Evolutionary conservation across 2,113 vertebrate genomes (phyloP).

Genomic region (Hypanus sabinus): DNA sequence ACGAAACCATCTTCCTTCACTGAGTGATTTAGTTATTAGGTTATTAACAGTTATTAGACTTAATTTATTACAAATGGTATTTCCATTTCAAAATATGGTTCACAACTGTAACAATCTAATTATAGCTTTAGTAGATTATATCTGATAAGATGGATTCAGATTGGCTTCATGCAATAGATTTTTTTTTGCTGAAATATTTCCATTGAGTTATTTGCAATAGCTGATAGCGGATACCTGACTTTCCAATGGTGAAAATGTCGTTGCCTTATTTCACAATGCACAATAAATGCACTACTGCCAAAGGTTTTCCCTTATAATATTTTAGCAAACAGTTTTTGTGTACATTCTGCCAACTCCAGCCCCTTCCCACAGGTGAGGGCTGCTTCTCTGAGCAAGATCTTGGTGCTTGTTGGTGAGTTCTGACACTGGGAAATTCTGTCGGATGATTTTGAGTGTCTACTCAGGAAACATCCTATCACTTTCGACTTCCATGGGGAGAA

Average conservation of each 20-base stretch:
- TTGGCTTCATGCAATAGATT: background rate
- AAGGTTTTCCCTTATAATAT: background rate
- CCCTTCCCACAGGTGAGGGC: too few relatives aligned
- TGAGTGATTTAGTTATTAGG: background rate
- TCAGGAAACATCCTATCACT: too few relatives aligned
- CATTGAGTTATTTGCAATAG: background rate
- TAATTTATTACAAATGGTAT: background rate
- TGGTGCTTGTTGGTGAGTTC: too few relatives aligned
- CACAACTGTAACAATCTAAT: conserved; percentile 2
- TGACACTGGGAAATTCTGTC: too few relatives aligned
- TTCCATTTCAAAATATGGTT: background rate
- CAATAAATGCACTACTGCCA: conserved; percentile 18
- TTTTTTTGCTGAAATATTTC: background rate
- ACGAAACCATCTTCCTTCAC: background rate
- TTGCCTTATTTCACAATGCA: background rate
- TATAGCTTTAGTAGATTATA: background rate
- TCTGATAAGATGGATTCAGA: background rate
- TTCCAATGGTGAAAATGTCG: background rate
- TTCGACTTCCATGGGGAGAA: too few relatives aligned
- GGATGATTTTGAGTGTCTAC: too few relatives aligned
- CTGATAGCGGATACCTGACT: background rate
- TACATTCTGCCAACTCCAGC: too few relatives aligned
- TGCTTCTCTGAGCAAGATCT: too few relatives aligned
- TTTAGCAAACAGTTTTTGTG: background rate
- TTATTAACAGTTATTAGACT: background rate